These are phyloP conservation scores for Rhabdophis nuchalis DNA, from an alignment of 2,797 vertebrate species.

Conservation along the genomic window DNA sequence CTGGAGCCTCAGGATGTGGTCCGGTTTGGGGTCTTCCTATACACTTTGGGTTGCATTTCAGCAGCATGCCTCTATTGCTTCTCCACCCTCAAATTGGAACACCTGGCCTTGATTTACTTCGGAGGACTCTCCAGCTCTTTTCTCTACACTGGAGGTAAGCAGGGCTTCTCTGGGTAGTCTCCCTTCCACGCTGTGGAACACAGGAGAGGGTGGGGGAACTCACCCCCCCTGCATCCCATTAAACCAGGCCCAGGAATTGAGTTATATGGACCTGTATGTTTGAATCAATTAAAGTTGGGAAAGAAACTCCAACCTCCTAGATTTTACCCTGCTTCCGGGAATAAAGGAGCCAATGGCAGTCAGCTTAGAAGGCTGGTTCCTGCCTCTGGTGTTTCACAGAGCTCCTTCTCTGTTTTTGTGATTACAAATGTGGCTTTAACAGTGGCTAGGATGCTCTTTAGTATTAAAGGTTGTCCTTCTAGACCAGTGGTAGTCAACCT, in stretches of 20 bases:
- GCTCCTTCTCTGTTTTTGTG: not conserved
- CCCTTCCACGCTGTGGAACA: not conserved
- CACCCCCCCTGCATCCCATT: not conserved
- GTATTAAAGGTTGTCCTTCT: not conserved
- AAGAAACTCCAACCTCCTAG: not conserved
- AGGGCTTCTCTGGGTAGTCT: fast-evolving
- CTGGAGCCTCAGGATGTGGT: constrained; percentile 94
- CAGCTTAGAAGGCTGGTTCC: not conserved
- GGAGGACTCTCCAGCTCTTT: constrained; percentile 97
- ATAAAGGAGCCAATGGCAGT: not conserved
- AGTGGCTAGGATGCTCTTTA: not conserved
- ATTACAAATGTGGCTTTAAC: not conserved
- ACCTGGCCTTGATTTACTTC: constrained; percentile 95
- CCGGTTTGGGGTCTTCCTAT: constrained; percentile 92
- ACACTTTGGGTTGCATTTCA: constrained; percentile 90
- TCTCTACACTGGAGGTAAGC: constrained; percentile 94
- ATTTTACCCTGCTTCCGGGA: not conserved
- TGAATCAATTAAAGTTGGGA: not conserved
- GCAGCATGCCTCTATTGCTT: constrained; percentile 85
- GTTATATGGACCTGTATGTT: not conserved
- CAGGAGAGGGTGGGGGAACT: too few relatives aligned
- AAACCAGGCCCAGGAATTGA: not conserved
- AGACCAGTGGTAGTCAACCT: too few relatives aligned
- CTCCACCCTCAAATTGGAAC: constrained; percentile 87
- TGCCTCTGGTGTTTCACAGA: not conserved